Base-by-base conservation (phyloP, 2,888 invertebrate genomes). In the Steromphala cineraria region DNA sequence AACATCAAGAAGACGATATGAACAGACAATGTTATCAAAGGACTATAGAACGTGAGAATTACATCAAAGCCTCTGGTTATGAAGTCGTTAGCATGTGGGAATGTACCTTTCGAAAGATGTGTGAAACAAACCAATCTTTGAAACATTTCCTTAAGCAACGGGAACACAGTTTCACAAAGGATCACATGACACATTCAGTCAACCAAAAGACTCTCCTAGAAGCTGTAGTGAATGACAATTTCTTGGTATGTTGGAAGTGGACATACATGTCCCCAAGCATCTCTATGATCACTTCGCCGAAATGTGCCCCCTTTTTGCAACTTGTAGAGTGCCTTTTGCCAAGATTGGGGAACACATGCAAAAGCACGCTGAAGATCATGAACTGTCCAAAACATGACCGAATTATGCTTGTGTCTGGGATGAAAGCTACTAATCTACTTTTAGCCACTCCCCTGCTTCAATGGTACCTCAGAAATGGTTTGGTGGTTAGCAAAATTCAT, bases 201-300 rank as follows among this genome's bases (percentile, higher is more conserved):
- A 74, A 19, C 7, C 17, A 10, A 8, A 13, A 52, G 28, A 52
- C 40, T 21, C 28, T 74, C 13, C 40, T 74, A 13, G 13, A 19
- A 40, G 31, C 74, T 21, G 74, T 74, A 19, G 7, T n/a, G 17
- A n/a, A 40, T 21, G 74, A 21, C 8, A 19, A 13, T 52, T 52
- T 40, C 46, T 74, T 19, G 74, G 74, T 15, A 74, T 74, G 74
- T 40, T 74, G 10, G 74, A 74, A 74, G 74, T 74, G n/a, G 74
- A 74, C 40, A 74, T 74, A 8, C n/a, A 74, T 4, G 74, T 74
- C 10, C 74, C 74, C 15, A 19, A 8, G 13, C 17, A 74, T 7
- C 19, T 13, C 10, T 74, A 74, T 21, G 74, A 74, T 17, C 46
- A 74, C 21, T 74, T 74, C 10, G 74, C 74, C 0, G 74, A 74